A percentile compares a stretch with the other conserved stretches of the same genome.
These are phyloP conservation scores for Scaptomyza flava DNA, from an alignment of 2,888 invertebrate species.

Conservation along the genomic window DNA sequence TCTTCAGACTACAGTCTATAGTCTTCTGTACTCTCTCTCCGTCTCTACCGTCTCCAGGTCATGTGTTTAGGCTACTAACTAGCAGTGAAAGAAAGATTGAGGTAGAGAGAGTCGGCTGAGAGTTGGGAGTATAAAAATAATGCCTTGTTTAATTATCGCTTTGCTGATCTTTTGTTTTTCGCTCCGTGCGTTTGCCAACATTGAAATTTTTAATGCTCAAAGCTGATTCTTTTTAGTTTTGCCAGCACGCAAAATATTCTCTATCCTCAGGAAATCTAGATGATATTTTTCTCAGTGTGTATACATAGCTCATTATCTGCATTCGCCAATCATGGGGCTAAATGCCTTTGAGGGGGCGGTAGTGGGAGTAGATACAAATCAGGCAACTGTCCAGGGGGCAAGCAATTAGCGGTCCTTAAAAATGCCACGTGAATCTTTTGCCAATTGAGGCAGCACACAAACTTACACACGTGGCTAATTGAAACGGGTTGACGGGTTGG, in stretches of 20 bases:
- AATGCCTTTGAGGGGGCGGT: slow-evolving; percentile 47
- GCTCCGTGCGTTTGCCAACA: slow-evolving; percentile 58
- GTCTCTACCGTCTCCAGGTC: slow-evolving; percentile 43
- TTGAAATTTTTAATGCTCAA: slow-evolving; percentile 55
- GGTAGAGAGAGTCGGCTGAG: neutral
- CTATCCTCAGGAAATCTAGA: neutral
- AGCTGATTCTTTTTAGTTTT: slow-evolving; percentile 33
- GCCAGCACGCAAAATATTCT: slow-evolving; percentile 66
- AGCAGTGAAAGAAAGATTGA: neutral
- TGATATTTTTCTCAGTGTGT: slow-evolving; percentile 3
- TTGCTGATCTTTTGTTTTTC: slow-evolving; percentile 66
- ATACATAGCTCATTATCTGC: slow-evolving; percentile 48
- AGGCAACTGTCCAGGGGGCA: slow-evolving; percentile 32
- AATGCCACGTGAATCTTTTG: slow-evolving; percentile 62
- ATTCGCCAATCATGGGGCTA: slow-evolving; percentile 70
- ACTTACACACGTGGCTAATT: slow-evolving; percentile 58
- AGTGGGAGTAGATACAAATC: slow-evolving; percentile 69
- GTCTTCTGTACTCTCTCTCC: neutral
- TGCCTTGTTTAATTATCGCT: slow-evolving; percentile 78
- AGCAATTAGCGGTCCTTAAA: slow-evolving; percentile 62
- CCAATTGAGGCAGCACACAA: slow-evolving; percentile 43
- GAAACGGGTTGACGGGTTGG: slow-evolving; percentile 51
- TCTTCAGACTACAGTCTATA: slow-evolving; percentile 8
- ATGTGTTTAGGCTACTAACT: slow-evolving; percentile 67
- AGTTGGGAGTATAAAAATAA: slow-evolving; percentile 58